Percentiles rank a stretch among this genome's conserved stretches.
Evolutionary conservation across 2,888 invertebrate species (phyloP).

Genomic region (Oxytorus armatus): DNA sequence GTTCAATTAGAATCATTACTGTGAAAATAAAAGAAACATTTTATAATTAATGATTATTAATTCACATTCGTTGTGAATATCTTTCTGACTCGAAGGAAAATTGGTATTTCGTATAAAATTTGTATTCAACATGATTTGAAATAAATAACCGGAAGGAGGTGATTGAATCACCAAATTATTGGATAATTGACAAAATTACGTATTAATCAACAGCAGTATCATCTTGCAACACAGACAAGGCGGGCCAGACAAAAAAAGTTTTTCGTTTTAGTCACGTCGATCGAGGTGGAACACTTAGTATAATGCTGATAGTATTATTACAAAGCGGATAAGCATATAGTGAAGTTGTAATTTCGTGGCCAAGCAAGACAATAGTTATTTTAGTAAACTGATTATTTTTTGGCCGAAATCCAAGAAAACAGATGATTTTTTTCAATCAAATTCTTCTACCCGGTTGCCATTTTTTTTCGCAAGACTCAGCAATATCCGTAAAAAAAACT

Average conservation of each 20-base stretch:
- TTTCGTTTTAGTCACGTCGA: slow-evolving; percentile 1
- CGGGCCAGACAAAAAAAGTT: slow-evolving; percentile 2
- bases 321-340: no score
- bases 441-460: no score
- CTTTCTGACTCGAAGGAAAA: slow-evolving; percentile 1
- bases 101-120: background rate
- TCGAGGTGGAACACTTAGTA: background rate
- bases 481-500: no score
- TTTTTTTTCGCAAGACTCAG: no score
- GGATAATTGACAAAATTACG: background rate
- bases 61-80: background rate
- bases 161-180: background rate
- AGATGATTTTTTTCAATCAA: no score
- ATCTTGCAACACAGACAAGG: background rate
- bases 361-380: no score
- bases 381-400: no score
- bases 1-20: slow-evolving; percentile 22
- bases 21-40: slow-evolving; percentile 10
- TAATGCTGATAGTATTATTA: background rate
- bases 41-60: slow-evolving; percentile 4
- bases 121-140: background rate
- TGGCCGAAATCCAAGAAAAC: no score
- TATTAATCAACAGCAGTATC: background rate
- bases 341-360: no score
- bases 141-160: background rate